Conservation (phyloP, 1,140 invertebrate genomes). For the Batillaria attramentaria region DNA sequence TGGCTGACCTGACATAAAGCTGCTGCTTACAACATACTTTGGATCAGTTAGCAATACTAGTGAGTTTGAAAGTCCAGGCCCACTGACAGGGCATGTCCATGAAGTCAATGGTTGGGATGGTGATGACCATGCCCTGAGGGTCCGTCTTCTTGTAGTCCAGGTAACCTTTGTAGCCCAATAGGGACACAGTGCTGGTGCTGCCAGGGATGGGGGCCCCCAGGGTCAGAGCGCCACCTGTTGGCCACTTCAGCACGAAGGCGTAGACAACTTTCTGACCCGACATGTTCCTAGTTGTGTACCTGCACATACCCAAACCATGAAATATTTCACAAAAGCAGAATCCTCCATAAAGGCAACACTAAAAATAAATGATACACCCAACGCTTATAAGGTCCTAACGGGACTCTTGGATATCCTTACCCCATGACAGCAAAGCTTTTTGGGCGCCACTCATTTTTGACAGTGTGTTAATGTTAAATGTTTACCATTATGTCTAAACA, state of each 20-base stretch:
- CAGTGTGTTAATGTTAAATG: no score
- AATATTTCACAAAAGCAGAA: no score
- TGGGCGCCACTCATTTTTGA: no score
- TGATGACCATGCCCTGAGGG: conserved; percentile 46
- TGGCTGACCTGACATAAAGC: no score
- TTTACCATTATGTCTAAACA: no score
- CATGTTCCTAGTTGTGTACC: conserved; percentile 59
- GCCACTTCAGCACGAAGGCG: conserved; percentile 56
- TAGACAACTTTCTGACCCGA: conserved; percentile 37
- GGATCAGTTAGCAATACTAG: conserved; percentile 34
- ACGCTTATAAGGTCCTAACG: no score
- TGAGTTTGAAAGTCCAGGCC: conserved; percentile 59
- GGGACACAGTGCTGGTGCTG: conserved; percentile 45
- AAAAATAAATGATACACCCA: no score
- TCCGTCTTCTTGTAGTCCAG: conserved; percentile 45
- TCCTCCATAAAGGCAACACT: no score
- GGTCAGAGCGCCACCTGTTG: conserved; percentile 37
- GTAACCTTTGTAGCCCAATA: conserved; percentile 52
- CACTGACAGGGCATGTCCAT: conserved; percentile 58
- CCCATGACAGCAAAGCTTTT: no score
- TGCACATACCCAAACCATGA: no score
- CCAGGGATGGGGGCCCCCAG: conserved; percentile 52
- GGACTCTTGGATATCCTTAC: no score
- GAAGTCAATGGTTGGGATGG: conserved; percentile 50
- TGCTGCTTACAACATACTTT: no score